phyloP scores from a whole-genome alignment of 2,888 invertebrate species.

The Fissipunctia ypsillon region DNA sequence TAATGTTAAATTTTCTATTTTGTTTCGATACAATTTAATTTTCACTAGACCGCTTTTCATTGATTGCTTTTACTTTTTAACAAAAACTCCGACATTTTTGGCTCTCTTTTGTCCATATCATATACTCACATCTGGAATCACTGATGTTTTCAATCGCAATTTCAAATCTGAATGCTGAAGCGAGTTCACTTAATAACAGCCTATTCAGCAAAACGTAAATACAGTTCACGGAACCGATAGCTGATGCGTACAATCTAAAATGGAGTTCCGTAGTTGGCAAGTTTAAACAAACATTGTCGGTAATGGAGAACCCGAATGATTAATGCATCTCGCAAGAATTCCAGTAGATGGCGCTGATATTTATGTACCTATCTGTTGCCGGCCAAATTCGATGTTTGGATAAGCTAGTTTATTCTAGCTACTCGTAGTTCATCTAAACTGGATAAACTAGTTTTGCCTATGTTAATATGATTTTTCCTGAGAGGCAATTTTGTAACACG shows the following conservation, averaged over 20 bases:
- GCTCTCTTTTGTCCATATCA: slow-evolving; percentile 1
- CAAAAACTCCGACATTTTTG: not conserved
- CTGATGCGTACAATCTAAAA: slow-evolving; percentile 66
- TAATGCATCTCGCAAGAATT: slow-evolving; percentile 73
- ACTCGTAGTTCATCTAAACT: slow-evolving; percentile 9
- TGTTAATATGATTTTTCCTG: slow-evolving; percentile 33
- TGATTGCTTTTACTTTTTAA: slow-evolving; percentile 5
- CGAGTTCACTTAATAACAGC: slow-evolving; percentile 63
- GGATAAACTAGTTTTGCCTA: slow-evolving; percentile 30
- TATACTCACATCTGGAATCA: not conserved
- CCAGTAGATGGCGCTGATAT: slow-evolving; percentile 61
- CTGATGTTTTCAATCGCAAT: slow-evolving; percentile 43
- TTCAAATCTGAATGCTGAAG: slow-evolving; percentile 54
- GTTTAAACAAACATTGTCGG: slow-evolving; percentile 77
- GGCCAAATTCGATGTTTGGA: slow-evolving; percentile 44
- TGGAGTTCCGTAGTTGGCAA: slow-evolving; percentile 72
- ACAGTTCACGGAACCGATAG: slow-evolving; percentile 61
- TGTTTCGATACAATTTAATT: not conserved
- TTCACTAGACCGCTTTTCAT: not conserved
- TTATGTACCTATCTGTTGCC: slow-evolving; percentile 69
- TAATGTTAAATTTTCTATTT: not conserved
- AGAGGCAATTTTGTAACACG: no score
- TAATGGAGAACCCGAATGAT: slow-evolving; percentile 76
- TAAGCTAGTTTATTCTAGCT: slow-evolving; percentile 39
- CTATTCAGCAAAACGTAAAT: slow-evolving; percentile 64